Base-by-base conservation (phyloP, 2,888 invertebrate genomes). In the Uropetala carovei region DNA sequence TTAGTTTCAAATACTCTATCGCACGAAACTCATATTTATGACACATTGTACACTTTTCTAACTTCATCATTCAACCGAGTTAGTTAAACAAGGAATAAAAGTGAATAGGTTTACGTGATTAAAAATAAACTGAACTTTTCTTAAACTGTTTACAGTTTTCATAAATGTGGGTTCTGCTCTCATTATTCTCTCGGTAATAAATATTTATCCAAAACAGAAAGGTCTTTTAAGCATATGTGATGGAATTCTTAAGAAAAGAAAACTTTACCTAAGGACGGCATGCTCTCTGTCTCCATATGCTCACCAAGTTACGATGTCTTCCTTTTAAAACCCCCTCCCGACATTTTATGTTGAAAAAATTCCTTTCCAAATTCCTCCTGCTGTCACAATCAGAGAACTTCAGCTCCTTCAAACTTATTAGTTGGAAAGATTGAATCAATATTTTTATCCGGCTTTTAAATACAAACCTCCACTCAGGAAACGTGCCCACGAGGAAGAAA, bases 371-470 rank as follows among this genome's bases (percentile, higher is more conserved):
- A 75, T 75, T 5, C 27, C 10, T 13, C 75, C 27, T 22, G 75
- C 75, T 75, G 75, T 75, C 75, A 75, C 22, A 75, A 22, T 75
- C 75, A 75, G 75, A 75, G 22, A 27, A 75, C 13, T 75, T 75
- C 22, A 27, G 75, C 22, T 75, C 75, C 27, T 22, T 27, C 75
- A 75, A 75, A 75, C 75, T 75, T 22, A 75, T 75, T 75, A 75
- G 13, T 27, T 27, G 13, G 22, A 75, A 75, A 75, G 75, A 75
- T 75, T 75, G 75, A 75, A 75, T 75, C 75, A 75, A 75, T 75
- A 75, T 75, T 75, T 75, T 75, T 14, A 5, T 75, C 75, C 75
- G 75, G 13, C 22, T 10, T 75, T 22, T 22, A 75, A 27, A 75
- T 75, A 75, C 22, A 75, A 75, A 22, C 27, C 75, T 22, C 75